Evolutionary conservation across 1,140 invertebrate genomes (phyloP).

Genomic region (Drosophila watanabei): DNA sequence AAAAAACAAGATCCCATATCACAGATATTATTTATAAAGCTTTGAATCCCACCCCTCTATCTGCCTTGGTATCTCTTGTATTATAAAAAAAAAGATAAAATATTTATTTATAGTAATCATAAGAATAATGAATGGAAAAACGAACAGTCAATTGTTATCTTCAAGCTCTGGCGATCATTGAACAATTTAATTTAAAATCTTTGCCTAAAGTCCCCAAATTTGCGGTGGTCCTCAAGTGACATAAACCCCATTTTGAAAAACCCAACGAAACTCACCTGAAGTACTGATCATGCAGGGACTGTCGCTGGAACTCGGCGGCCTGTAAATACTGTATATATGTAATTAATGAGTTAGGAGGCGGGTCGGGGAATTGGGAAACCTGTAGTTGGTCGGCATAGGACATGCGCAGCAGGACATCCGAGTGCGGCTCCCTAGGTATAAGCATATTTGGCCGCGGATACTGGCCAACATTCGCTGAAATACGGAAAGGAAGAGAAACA

Average conservation of each 20-base stretch:
- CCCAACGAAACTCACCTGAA: slow-evolving; percentile 75
- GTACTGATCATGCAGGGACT: slow-evolving; percentile 85
- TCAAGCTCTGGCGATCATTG: neutral
- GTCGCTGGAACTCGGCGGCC: slow-evolving; percentile 85
- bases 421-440: slow-evolving; percentile 85
- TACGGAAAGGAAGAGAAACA: neutral
- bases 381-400: slow-evolving; percentile 85
- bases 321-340: slow-evolving; percentile 86
- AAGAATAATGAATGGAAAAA: neutral
- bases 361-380: slow-evolving; percentile 76
- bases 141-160: neutral
- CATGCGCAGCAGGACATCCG: slow-evolving; percentile 85
- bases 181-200: neutral
- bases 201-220: neutral
- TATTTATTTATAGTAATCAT: too few species aligned
- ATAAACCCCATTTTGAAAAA: neutral
- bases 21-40: neutral
- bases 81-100: too few species aligned
- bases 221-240: neutral
- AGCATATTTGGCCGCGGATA: slow-evolving; percentile 86
- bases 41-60: too few species aligned
- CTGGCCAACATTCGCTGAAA: slow-evolving; percentile 85
- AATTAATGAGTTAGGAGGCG: slow-evolving; percentile 82
- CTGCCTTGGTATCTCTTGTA: neutral
- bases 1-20: neutral